Percentiles rank a stretch among this genome's conserved stretches.
Evolutionary conservation across 1,140 invertebrate genomes (phyloP).

Genomic region (Papilio polytes): DNA sequence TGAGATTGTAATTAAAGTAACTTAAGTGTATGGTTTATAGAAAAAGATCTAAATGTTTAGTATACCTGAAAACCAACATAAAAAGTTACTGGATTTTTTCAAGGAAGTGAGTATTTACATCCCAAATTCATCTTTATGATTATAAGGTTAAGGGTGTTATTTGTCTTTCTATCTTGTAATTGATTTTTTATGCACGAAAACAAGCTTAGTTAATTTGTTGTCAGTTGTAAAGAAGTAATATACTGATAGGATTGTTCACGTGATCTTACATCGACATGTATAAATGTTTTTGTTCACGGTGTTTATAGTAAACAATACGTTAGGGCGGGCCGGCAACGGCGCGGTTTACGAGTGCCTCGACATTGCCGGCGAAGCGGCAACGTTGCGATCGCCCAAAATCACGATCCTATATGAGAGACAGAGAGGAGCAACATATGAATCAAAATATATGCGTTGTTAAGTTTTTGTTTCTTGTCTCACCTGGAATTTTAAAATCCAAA

Average conservation of each 20-base stretch:
- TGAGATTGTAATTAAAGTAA: neutral
- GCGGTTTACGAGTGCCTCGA: neutral
- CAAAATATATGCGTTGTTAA: neutral
- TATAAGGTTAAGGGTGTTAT: neutral
- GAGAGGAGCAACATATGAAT: conserved; percentile 8
- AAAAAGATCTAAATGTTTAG: neutral
- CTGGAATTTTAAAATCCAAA: neutral
- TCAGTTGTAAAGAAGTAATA: conserved; percentile 1
- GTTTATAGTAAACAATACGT: conserved; percentile 32
- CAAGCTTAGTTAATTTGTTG: neutral
- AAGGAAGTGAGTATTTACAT: neutral
- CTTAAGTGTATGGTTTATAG: neutral
- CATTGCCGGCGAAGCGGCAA: conserved; percentile 14
- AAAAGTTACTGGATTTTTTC: neutral
- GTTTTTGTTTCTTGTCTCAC: neutral
- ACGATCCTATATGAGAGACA: neutral
- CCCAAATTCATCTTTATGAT: neutral
- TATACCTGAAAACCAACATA: neutral
- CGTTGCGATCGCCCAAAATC: conserved; percentile 11
- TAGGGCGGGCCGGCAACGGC: conserved; percentile 32
- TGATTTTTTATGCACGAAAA: neutral
- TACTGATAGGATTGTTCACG: neutral
- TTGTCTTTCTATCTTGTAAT: neutral
- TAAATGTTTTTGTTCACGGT: conserved; percentile 27
- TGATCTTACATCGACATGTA: neutral